phyloP scores from a whole-genome alignment of 2,797 vertebrate species.

The Vultur gryphus region DNA sequence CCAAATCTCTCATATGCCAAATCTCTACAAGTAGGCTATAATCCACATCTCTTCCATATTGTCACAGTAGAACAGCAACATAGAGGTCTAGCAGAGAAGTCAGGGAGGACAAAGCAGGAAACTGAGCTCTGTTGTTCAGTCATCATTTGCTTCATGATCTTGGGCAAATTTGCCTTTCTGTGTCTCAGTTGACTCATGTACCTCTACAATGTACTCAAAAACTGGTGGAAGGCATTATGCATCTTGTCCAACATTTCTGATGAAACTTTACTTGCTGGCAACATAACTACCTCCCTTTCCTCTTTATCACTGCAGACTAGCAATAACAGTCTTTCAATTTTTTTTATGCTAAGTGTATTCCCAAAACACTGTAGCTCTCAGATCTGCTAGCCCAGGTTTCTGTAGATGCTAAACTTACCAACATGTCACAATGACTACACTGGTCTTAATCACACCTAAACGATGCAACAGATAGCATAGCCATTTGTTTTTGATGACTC shows the following conservation, averaged over 20 bases:
- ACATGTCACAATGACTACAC: not conserved
- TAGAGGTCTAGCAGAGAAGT: not conserved
- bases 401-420: not conserved
- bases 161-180: not conserved
- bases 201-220: accelerated
- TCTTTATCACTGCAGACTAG: not conserved
- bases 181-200: not conserved
- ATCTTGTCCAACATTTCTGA: not conserved
- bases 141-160: not conserved
- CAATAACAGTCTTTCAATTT: not conserved
- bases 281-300: not conserved
- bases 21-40: not conserved
- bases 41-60: not conserved
- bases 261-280: not conserved
- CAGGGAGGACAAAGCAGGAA: not conserved
- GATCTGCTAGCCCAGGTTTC: not conserved
- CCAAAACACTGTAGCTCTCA: not conserved
- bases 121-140: not conserved
- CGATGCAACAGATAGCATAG: not conserved
- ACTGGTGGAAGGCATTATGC: not conserved
- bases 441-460: not conserved
- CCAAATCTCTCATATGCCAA: not conserved
- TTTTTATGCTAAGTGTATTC: not conserved
- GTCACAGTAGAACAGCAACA: not conserved
- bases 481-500: not conserved